Conservation (phyloP, 2,797 vertebrate species). For the Agapornis canus region DNA sequence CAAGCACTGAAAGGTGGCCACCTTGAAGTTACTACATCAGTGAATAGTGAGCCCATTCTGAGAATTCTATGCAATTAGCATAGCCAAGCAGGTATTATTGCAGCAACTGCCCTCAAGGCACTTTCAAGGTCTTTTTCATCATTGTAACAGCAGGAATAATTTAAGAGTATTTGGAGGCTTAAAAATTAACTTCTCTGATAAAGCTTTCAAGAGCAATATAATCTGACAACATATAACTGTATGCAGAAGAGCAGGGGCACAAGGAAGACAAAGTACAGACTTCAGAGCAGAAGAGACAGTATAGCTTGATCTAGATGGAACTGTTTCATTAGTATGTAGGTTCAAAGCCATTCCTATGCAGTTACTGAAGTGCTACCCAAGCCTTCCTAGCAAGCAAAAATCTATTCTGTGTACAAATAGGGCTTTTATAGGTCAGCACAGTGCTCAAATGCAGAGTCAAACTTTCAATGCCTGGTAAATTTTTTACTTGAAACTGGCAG, state of each 20-base stretch:
- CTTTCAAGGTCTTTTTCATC: constrained; percentile 7
- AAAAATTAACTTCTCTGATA: neutral
- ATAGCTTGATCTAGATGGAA: neutral
- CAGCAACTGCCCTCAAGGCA: neutral
- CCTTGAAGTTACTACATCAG: too few relatives aligned
- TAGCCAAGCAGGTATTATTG: neutral
- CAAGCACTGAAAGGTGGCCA: neutral
- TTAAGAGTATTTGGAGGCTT: too few relatives aligned
- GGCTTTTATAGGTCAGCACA: constrained; percentile 21
- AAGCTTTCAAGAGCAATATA: neutral
- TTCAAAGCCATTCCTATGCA: neutral
- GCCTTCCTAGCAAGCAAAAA: neutral
- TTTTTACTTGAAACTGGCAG: constrained; percentile 47
- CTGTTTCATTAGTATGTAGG: neutral
- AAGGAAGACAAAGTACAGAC: neutral
- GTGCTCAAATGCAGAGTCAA: neutral
- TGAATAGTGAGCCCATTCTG: rapidly evolving
- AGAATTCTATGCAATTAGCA: neutral
- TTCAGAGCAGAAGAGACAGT: neutral
- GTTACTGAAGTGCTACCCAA: neutral
- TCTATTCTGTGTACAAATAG: constrained; percentile 7
- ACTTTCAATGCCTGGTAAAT: neutral
- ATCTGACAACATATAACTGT: neutral
- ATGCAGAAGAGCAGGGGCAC: neutral
- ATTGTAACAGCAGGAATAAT: neutral